phyloP scores from a whole-genome alignment of 2,888 invertebrate species.

The Drosophila borealis region DNA sequence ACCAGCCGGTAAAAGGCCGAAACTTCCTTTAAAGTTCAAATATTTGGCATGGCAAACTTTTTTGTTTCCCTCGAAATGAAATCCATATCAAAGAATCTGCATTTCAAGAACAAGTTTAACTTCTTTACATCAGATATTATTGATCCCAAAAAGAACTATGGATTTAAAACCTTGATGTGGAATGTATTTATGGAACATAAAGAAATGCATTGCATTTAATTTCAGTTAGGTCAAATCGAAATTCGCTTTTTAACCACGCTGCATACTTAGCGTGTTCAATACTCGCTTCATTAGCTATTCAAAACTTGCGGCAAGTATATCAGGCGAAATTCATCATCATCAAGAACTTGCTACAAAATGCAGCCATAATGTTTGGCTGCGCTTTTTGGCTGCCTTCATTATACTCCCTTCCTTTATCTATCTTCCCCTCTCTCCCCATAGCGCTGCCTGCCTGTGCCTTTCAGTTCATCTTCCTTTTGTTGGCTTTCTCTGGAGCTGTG shows the following conservation, averaged over 20 bases:
- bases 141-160: no score
- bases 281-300: slow-evolving; percentile 70
- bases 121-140: background rate
- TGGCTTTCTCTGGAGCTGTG: slow-evolving; percentile 20
- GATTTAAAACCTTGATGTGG: no score
- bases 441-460: background rate
- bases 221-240: slow-evolving; percentile 15
- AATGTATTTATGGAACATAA: no score
- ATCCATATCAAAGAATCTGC: background rate
- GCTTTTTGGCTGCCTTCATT: slow-evolving; percentile 32
- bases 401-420: background rate
- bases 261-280: slow-evolving; percentile 11
- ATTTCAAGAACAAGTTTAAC: background rate
- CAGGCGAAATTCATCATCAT: slow-evolving; percentile 61
- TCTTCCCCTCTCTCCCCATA: background rate
- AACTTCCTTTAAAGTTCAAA: slow-evolving; percentile 19
- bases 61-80: background rate
- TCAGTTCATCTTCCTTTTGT: slow-evolving; percentile 43
- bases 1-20: background rate
- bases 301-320: slow-evolving; percentile 53
- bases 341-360: slow-evolving; percentile 53
- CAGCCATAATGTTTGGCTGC: slow-evolving; percentile 47
- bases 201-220: background rate
- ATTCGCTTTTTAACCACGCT: background rate
- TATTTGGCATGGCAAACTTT: slow-evolving; percentile 16